phyloP scores from a whole-genome alignment of 2,797 vertebrate genomes.

The Sibirionetta formosa region DNA sequence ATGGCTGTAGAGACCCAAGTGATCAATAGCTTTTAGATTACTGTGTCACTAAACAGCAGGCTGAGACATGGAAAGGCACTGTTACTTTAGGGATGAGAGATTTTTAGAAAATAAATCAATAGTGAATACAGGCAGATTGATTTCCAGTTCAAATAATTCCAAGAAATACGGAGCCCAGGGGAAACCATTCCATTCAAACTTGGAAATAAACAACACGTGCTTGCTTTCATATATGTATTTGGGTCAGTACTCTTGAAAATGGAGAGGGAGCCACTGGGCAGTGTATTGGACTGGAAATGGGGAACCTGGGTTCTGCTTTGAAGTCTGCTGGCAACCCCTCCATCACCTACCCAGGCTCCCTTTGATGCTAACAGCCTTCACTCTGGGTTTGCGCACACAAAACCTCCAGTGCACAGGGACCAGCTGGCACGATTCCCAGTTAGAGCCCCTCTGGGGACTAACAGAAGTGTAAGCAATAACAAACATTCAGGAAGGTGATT shows the following conservation, averaged over 20 bases:
- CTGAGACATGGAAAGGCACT: constrained; percentile 45
- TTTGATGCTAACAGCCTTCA: neutral
- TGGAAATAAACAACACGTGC: constrained; percentile 23
- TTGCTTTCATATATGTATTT: constrained; percentile 54
- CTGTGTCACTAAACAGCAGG: constrained; percentile 62
- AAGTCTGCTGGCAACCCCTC: neutral
- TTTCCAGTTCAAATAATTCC: constrained; percentile 73
- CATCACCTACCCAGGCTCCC: neutral
- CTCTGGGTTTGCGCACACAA: neutral
- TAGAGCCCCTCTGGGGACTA: neutral
- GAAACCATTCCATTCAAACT: constrained; percentile 38
- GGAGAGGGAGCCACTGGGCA: neutral
- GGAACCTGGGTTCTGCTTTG: neutral
- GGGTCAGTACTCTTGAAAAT: constrained; percentile 52
- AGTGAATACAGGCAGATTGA: constrained; percentile 54
- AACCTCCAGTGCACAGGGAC: rapidly evolving
- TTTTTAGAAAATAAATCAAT: constrained; percentile 74
- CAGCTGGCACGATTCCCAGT: neutral
- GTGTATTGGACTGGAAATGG: neutral
- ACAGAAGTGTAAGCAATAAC: neutral
- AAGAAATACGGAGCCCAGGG: constrained; percentile 62
- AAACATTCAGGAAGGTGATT: neutral
- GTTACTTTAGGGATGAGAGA: constrained; percentile 66
- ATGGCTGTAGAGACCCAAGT: constrained; percentile 42
- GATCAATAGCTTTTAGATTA: constrained; percentile 76